Evolutionary conservation across 2,797 vertebrate genomes (phyloP), one percentile per base, ranked within the genome.

Genomic region (Sebastes steindachneri): DNA sequence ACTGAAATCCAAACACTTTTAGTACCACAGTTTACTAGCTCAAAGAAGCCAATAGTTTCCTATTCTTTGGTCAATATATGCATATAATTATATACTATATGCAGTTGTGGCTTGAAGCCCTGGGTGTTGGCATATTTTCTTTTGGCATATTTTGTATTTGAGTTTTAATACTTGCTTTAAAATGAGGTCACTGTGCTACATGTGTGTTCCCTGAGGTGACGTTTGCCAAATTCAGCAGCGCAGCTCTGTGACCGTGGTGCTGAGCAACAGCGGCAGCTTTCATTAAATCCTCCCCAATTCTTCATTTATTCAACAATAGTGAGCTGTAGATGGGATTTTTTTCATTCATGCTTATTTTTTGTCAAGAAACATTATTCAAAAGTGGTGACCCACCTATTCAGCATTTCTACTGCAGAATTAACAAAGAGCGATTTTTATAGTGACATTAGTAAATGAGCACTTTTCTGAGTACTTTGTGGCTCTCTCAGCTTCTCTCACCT

Each of bases 401-500:
- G 15, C 60, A 33, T 45, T 31, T 33, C 5, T 28, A 17, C n/a
- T 33, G 4, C 12, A 35, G 7, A 64, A 35, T 41, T 41, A 17
- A 64, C 33, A 64, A 64, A 63, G 9, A 60, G 9, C 31, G 26
- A 2, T 29, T 58, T 55, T 45, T 37, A 64, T 10, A 29, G 9
- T 3, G 48, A 23, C 4, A 11, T 63, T 19, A 29, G 14, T 14
- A 21, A 59, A 35, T 54, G 17, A 65, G 21, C 2, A 1, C 26
- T 3, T 28, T 7, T 48, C 9, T 3, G 41, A 63, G 26, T 55
- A 6, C 11, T 23, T 2, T 11, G 23, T 31, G 51, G 45, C n/a
- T 55, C 26, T 15, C 17, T 3, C 7, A 9, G 55, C 28, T 0
- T 59, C 29, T 74, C 95, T 94, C 93, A 99, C 98, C 97, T 94